phyloP scores from a whole-genome alignment of 2,797 vertebrate species.

The Pipistrellus nathusii region DNA sequence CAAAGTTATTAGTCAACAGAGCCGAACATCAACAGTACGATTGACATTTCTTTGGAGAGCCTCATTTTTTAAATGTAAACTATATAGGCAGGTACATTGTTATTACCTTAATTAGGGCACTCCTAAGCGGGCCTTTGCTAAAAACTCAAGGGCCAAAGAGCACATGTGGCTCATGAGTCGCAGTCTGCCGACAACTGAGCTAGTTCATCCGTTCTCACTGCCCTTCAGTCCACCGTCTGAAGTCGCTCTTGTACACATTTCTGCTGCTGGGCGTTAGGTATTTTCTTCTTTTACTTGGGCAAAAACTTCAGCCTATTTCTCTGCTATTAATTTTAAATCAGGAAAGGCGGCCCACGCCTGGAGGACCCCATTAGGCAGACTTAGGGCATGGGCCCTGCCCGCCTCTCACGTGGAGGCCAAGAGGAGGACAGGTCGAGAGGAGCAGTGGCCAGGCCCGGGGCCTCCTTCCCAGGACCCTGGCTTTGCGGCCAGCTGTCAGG shows the following conservation, averaged over 20 bases:
- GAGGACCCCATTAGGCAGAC: background rate
- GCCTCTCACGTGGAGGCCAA: background rate
- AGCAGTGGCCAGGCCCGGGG: background rate
- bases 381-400: background rate
- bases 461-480: background rate
- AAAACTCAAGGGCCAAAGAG: too few relatives aligned
- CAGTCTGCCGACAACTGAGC: background rate
- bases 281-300: background rate
- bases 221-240: background rate
- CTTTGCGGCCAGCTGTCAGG: background rate
- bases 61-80: too few relatives aligned
- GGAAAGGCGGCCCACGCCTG: background rate
- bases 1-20: too few relatives aligned
- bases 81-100: too few relatives aligned
- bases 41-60: too few relatives aligned
- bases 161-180: too few relatives aligned
- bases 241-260: background rate
- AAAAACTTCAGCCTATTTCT: conserved; percentile 29
- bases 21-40: too few relatives aligned
- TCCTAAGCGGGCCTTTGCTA: too few relatives aligned
- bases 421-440: background rate
- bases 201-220: background rate
- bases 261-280: background rate
- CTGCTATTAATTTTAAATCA: conserved; percentile 28
- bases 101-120: too few relatives aligned